A percentile compares a stretch with the other conserved stretches of the same genome.
phyloP scores from a whole-genome alignment of 2,113 vertebrate genomes.

The Oreochromis tanganicae region DNA sequence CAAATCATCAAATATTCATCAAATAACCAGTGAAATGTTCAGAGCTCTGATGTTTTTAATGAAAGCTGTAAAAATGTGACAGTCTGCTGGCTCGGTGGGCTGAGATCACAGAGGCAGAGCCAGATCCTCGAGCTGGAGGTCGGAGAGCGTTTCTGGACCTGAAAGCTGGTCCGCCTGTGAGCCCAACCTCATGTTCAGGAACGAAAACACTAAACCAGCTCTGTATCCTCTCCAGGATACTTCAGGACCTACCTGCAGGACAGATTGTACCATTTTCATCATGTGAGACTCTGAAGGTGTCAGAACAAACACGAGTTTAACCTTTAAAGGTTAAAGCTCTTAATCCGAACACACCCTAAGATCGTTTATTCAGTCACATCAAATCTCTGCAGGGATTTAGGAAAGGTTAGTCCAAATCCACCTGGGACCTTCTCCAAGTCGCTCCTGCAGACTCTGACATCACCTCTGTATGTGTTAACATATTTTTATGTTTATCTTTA shows the following conservation, averaged over 20 bases:
- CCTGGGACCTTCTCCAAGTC: background rate
- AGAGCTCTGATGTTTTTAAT: background rate
- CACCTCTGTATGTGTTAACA: background rate
- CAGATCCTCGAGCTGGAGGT: background rate
- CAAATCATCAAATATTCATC: background rate
- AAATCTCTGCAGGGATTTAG: background rate
- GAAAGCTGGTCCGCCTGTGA: background rate
- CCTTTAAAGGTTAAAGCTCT: background rate
- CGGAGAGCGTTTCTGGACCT: background rate
- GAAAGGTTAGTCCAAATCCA: background rate
- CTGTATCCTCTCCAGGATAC: background rate
- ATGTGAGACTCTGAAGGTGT: background rate
- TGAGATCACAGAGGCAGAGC: background rate
- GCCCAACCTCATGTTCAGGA: background rate
- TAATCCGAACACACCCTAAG: background rate
- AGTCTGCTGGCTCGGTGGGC: background rate
- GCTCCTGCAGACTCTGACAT: background rate
- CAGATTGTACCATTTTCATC: background rate
- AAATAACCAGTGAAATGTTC: rapidly evolving
- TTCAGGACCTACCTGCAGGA: rapidly evolving
- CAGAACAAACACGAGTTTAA: background rate
- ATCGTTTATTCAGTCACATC: background rate
- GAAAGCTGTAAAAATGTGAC: background rate
- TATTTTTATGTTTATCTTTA: background rate
- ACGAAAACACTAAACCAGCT: background rate